Conservation (phyloP, 2,797 vertebrate genomes). For the Catharus ustulatus region DNA sequence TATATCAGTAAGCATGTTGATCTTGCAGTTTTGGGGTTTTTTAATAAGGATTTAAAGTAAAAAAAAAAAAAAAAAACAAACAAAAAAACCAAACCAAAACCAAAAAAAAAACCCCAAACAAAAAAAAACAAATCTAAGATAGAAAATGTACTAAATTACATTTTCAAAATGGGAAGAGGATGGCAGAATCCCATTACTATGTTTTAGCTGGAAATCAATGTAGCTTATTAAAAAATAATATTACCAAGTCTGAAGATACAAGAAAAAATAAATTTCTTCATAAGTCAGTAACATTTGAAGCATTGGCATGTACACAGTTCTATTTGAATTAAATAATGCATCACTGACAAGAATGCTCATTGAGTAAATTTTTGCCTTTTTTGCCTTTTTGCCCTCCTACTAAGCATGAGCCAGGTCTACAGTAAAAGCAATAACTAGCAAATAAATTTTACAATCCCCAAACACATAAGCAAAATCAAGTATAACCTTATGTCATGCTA, state of each 20-base stretch:
- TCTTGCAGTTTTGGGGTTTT: not conserved
- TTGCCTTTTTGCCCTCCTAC: not conserved
- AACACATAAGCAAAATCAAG: not conserved
- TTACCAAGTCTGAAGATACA: not conserved
- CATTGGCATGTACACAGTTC: not conserved
- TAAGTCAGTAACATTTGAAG: not conserved
- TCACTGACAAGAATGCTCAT: not conserved
- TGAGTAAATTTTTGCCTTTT: not conserved
- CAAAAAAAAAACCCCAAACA: not conserved
- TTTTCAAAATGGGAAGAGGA: not conserved
- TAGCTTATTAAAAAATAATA: not conserved
- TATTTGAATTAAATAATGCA: not conserved
- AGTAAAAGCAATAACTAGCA: not conserved
- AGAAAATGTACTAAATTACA: not conserved
- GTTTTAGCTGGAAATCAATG: not conserved
- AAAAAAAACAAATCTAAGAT: not conserved
- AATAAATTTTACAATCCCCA: not conserved
- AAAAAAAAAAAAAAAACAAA: not conserved
- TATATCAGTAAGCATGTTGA: not conserved
- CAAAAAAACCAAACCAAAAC: not conserved
- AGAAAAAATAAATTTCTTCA: not conserved
- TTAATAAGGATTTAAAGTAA: not conserved
- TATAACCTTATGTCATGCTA: not conserved
- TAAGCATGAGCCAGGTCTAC: not conserved
- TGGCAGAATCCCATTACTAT: not conserved